phyloP scores from a whole-genome alignment of 2,797 vertebrate species.

The Macrochelys suwanniensis region DNA sequence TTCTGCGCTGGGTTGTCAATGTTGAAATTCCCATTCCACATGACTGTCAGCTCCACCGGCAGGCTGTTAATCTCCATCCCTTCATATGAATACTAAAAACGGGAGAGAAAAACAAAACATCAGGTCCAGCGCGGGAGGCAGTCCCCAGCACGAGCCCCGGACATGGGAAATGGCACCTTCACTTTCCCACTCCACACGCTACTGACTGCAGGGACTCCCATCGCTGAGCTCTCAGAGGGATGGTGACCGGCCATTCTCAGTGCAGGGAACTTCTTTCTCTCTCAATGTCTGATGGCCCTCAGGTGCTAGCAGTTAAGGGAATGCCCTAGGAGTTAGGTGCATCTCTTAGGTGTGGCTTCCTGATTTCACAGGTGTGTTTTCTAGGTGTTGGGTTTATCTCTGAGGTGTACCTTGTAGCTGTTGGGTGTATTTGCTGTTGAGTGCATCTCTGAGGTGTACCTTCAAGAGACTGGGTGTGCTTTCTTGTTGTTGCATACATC shows the following conservation, averaged over 20 bases:
- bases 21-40: constrained; percentile 99
- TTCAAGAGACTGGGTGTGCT: neutral
- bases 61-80: constrained; percentile 98
- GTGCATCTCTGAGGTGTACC: neutral
- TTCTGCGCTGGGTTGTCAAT: constrained; percentile 98
- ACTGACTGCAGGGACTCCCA: rapidly evolving
- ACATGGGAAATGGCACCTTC: neutral
- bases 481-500: neutral
- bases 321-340: rapidly evolving
- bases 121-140: neutral
- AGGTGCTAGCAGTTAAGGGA: neutral
- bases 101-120: constrained; percentile 49
- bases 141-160: rapidly evolving
- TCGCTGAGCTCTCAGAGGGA: neutral
- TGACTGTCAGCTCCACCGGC: constrained; percentile 94
- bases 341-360: neutral
- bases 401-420: neutral
- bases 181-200: neutral
- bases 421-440: neutral
- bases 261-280: rapidly evolving
- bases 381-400: neutral
- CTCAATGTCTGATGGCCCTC: neutral
- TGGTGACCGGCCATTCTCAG: neutral
- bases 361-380: neutral
- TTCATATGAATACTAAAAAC: constrained; percentile 93